Base-by-base conservation (phyloP, 64 coral and sea anemone species). In the Montipora sp. region DNA sequence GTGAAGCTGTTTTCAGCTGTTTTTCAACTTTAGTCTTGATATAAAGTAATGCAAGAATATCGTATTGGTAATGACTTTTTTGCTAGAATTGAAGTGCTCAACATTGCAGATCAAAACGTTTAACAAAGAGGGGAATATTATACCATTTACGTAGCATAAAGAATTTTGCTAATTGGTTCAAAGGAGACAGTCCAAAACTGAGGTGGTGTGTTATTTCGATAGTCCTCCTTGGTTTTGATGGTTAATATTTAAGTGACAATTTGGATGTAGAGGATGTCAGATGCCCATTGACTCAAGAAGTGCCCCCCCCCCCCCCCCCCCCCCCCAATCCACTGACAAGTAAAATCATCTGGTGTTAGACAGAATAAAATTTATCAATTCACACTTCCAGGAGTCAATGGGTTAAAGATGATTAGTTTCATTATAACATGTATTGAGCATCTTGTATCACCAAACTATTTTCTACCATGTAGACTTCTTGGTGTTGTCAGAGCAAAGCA, bases 401-500 rank as follows among this genome's bases (percentile, higher is more conserved):
- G 45, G 61, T 85, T 71, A 50, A 47, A 71, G n/a, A 19, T 49
- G 4, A 85, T 71, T 85, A 59, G 3, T 50, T 50, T 85, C 36
- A 43, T 6, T n/a, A 83, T 22, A 18, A 83, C 59, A 23, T 43
- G 59, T 59, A 47, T 63, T 46, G 2, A 9, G 8, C 9, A 49
- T 85, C 61, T 85, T 71, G 68, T 50, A 50, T 46, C 43, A 85
- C 46, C 4, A 10, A 20, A 21, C n/a, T 47, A 59, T 46, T 48
- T 50, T 50, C 65, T 72, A 85, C 65, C 47, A 71, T 85, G 82
- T 85, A 85, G 47, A 67, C 11, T 70, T n/a, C 82, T 66, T 14
- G 16, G 55, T 68, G 59, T 44, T 66, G 57, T 85, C 2, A 47
- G 47, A 85, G 82, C 45, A 49, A 48, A 48, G 82, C 47, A 47